These are phyloP conservation scores for Panzeria rudis DNA, from an alignment of 2,888 invertebrate genomes.

Conservation along the genomic window DNA sequence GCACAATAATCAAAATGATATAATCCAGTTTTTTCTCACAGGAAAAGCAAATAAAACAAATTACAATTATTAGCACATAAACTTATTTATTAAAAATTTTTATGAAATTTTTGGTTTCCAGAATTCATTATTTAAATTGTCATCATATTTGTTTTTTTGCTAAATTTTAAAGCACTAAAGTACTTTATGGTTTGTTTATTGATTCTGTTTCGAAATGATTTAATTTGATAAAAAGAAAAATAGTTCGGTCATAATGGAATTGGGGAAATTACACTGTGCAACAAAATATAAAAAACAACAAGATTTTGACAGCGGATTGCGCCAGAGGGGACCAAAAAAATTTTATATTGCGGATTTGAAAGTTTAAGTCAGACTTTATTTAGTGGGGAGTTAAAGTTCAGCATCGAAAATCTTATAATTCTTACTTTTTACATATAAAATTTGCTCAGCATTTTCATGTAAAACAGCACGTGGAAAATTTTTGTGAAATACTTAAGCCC, in stretches of 20 bases:
- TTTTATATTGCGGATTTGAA: too few relatives aligned
- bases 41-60: conserved; percentile 13
- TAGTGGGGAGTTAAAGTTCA: too few relatives aligned
- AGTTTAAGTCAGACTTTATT: too few relatives aligned
- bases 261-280: too few relatives aligned
- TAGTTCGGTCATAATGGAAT: background rate
- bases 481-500: too few relatives aligned
- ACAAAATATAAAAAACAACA: too few relatives aligned
- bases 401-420: too few relatives aligned
- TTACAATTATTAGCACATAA: conserved; percentile 21
- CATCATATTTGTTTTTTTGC: conserved; percentile 11
- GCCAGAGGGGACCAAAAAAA: too few relatives aligned
- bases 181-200: conserved; percentile 11
- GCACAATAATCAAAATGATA: background rate
- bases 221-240: background rate
- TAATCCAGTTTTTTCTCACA: background rate
- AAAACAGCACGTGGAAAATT: too few relatives aligned
- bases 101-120: background rate
- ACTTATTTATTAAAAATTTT: background rate
- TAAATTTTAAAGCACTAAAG: conserved; percentile 30
- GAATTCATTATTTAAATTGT: conserved; percentile 51
- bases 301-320: too few relatives aligned
- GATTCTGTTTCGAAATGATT: conserved; percentile 17
- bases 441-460: too few relatives aligned
- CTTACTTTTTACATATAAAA: too few relatives aligned